Evolutionary conservation across 2,797 vertebrate species (phyloP).

Genomic region (Myiotriccus ornatus): DNA sequence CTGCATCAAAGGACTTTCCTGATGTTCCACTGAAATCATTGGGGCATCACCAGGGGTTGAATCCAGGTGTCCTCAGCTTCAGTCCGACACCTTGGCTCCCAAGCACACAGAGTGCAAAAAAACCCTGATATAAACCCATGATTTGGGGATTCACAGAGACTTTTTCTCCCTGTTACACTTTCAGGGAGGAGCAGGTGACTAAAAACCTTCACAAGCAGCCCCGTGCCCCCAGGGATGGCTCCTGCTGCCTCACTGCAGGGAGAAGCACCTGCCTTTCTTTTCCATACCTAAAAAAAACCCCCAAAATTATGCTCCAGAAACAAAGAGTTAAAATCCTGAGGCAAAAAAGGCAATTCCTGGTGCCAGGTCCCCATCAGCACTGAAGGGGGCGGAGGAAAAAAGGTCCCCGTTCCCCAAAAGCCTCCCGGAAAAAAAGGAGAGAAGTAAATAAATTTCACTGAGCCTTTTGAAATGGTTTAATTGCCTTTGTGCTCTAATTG

Average conservation of each 20-base stretch:
- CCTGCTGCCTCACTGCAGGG: background rate
- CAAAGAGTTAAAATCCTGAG: background rate
- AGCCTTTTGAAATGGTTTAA: constrained; percentile 40
- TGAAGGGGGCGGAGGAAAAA: rapidly evolving
- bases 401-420: background rate
- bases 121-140: rapidly evolving
- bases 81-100: background rate
- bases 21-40: background rate
- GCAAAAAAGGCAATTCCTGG: background rate
- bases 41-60: background rate
- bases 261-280: background rate
- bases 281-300: too few relatives aligned
- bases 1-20: background rate
- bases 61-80: background rate
- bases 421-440: background rate
- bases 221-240: rapidly evolving
- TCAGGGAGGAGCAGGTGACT: background rate
- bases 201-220: background rate
- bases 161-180: rapidly evolving
- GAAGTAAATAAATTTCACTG: constrained; percentile 51
- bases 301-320: background rate
- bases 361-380: background rate
- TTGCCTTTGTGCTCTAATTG: constrained; percentile 63
- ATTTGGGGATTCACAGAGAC: background rate
- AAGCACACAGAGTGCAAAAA: rapidly evolving